These are phyloP conservation scores for Acanthiza pusilla DNA, from an alignment of 2,797 vertebrate genomes.

Conservation along the genomic window DNA sequence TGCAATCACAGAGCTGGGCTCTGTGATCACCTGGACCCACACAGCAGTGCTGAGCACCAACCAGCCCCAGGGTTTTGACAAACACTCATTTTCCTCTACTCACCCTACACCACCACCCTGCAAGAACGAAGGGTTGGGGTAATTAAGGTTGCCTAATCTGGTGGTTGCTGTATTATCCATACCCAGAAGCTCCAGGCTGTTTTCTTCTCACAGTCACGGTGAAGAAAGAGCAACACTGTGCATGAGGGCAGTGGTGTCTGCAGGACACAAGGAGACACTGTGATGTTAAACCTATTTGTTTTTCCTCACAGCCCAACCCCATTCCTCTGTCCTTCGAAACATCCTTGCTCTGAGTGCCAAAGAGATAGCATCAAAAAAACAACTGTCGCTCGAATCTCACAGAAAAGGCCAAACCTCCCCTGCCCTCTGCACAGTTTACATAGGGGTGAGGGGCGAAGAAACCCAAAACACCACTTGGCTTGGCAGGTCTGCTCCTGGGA, in stretches of 20 bases:
- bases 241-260: not conserved
- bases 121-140: not conserved
- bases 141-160: not conserved
- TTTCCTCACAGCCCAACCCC: not conserved
- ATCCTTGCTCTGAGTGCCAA: not conserved
- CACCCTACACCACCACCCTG: not conserved
- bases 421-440: not conserved
- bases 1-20: slow-evolving; percentile 11
- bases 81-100: not conserved
- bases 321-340: slow-evolving; percentile 17
- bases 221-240: slow-evolving; percentile 9
- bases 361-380: slow-evolving; percentile 36
- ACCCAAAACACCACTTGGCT: slow-evolving; percentile 3
- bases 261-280: not conserved
- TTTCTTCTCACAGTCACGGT: not conserved
- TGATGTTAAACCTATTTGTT: not conserved
- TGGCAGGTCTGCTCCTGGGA: slow-evolving; percentile 29
- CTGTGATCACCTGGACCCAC: slow-evolving; percentile 21
- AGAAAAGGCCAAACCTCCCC: not conserved
- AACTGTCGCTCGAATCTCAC: not conserved
- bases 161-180: not conserved
- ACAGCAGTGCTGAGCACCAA: not conserved
- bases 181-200: not conserved
- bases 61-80: not conserved
- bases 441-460: not conserved